A percentile compares a stretch with the other conserved stretches of the same genome.
These are phyloP conservation scores for Goniozus legneri DNA, from an alignment of 1,140 invertebrate species.

Conservation along the genomic window DNA sequence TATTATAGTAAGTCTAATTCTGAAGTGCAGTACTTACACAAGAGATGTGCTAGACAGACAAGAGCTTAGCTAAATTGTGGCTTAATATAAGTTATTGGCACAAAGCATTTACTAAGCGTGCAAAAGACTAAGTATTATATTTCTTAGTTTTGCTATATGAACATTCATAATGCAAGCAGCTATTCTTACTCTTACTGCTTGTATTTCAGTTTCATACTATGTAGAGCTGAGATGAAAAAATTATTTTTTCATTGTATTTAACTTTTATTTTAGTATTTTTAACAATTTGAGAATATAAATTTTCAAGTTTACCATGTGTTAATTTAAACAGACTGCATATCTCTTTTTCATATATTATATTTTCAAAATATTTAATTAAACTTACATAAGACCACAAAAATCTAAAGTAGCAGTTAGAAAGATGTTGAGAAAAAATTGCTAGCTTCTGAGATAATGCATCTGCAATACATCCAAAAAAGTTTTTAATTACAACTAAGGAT, in stretches of 20 bases:
- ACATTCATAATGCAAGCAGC: slow-evolving; percentile 37
- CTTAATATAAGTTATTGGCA: slow-evolving; percentile 50
- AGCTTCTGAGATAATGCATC: slow-evolving; percentile 26
- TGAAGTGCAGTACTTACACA: slow-evolving; percentile 35
- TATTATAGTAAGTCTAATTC: too few species aligned
- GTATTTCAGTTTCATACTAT: slow-evolving; percentile 27
- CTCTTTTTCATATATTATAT: slow-evolving; percentile 5
- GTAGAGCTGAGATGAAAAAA: slow-evolving; percentile 14
- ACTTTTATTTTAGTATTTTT: neutral
- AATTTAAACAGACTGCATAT: slow-evolving; percentile 7
- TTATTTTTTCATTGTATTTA: slow-evolving; percentile 18
- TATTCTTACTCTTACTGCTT: slow-evolving; percentile 37
- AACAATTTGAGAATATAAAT: slow-evolving; percentile 11
- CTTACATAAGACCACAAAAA: slow-evolving; percentile 36
- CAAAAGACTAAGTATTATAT: slow-evolving; percentile 38
- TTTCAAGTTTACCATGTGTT: slow-evolving; percentile 18
- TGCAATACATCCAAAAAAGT: slow-evolving; percentile 21
- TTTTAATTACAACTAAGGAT: slow-evolving; percentile 14
- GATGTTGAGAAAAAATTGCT: slow-evolving; percentile 26
- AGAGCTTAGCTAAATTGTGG: slow-evolving; percentile 20
- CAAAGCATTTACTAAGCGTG: slow-evolving; percentile 44
- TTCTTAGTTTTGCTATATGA: slow-evolving; percentile 41
- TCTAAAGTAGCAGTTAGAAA: slow-evolving; percentile 25
- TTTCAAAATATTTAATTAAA: slow-evolving; percentile 16
- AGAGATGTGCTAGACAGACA: slow-evolving; percentile 31